These are phyloP conservation scores for Meandrusa payeni DNA, from an alignment of 2,888 invertebrate genomes.

Conservation along the genomic window DNA sequence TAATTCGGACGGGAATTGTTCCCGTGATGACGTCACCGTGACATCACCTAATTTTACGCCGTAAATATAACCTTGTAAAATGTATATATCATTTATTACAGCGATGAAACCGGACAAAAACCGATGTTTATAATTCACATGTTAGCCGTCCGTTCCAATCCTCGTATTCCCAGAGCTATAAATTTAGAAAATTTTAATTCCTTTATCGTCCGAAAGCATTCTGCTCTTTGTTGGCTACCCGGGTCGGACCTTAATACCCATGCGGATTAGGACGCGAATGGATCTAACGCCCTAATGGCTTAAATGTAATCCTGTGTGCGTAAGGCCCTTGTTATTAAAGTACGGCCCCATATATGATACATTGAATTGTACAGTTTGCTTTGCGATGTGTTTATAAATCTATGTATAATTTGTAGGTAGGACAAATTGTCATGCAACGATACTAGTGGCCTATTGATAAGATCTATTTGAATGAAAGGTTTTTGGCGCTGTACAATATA, in stretches of 20 bases:
- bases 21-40: too few relatives aligned
- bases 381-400: too few relatives aligned
- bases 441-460: too few relatives aligned
- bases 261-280: constrained; percentile 21
- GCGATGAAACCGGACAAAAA: not conserved
- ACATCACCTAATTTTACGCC: too few relatives aligned
- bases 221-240: constrained; percentile 23
- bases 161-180: constrained; percentile 18
- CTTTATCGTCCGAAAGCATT: constrained; percentile 24
- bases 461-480: too few relatives aligned
- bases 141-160: constrained; percentile 7
- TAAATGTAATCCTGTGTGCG: constrained; percentile 20
- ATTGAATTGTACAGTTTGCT: not conserved
- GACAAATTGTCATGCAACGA: too few relatives aligned
- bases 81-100: constrained; percentile 1
- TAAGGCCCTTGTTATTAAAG: constrained; percentile 14
- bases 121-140: constrained; percentile 7
- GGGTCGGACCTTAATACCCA: constrained; percentile 22
- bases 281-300: constrained; percentile 18
- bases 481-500: too few relatives aligned
- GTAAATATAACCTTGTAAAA: too few relatives aligned
- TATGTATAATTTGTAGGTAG: too few relatives aligned
- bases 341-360: not conserved
- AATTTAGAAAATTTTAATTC: constrained; percentile 24
- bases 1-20: too few relatives aligned